These are phyloP conservation scores for Boulengeromyrus knoepffleri DNA, from an alignment of 2,113 vertebrate species.

Conservation along the genomic window DNA sequence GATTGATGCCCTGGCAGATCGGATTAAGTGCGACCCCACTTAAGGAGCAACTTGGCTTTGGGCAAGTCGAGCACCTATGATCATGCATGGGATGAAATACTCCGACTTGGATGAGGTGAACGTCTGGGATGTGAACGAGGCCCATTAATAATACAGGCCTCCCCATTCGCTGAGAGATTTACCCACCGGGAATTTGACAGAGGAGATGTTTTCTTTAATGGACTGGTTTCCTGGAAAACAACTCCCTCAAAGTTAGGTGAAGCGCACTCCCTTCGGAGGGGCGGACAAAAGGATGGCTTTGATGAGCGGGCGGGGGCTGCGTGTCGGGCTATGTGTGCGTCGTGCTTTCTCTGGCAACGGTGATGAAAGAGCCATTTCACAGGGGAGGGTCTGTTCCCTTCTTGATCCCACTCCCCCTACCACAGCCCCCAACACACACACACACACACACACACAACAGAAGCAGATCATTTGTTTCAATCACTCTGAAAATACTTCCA, in stretches of 20 bases:
- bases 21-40: background rate
- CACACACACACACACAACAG: background rate
- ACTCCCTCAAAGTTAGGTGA: conserved; percentile 17
- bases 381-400: background rate
- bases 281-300: conserved; percentile 6
- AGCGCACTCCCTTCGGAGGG: conserved; percentile 9
- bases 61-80: background rate
- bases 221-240: conserved; percentile 19
- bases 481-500: conserved; percentile 14
- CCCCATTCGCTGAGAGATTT: conserved; percentile 11
- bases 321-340: background rate
- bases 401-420: background rate
- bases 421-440: background rate
- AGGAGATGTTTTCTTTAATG: conserved; percentile 20
- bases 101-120: conserved; percentile 7
- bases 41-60: background rate
- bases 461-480: conserved; percentile 16
- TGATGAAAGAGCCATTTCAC: conserved; percentile 27
- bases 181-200: conserved; percentile 3
- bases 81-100: background rate
- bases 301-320: conserved; percentile 14
- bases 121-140: conserved; percentile 11
- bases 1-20: background rate
- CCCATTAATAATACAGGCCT: conserved; percentile 20
- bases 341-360: conserved; percentile 25